Percentiles rank a stretch among this genome's conserved stretches.
phyloP scores from a whole-genome alignment of 2,797 vertebrate genomes.

The Melanitta fusca region DNA sequence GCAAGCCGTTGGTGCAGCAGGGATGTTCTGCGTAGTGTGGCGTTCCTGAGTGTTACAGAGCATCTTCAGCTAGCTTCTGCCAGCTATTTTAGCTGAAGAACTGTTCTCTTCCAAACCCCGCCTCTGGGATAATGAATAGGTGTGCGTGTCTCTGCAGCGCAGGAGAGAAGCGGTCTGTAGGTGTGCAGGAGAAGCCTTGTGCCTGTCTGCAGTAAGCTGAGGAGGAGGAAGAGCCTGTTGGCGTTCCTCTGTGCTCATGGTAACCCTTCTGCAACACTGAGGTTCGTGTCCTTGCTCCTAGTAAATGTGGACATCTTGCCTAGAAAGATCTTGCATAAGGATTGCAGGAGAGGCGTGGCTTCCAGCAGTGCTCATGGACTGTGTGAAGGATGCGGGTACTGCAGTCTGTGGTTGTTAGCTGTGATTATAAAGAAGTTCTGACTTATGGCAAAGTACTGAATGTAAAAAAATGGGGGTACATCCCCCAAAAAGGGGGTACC shows the following conservation, averaged over 20 bases:
- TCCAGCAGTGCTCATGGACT: neutral
- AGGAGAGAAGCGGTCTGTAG: neutral
- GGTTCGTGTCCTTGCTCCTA: neutral
- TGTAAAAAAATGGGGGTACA: neutral
- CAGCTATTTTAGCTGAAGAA: neutral
- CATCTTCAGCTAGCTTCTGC: neutral
- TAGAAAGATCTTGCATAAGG: neutral
- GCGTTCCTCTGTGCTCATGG: neutral
- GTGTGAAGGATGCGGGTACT: accelerated
- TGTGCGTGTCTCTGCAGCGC: neutral
- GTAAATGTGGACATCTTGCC: neutral
- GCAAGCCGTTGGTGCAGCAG: neutral
- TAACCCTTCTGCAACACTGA: neutral
- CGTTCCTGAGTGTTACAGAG: neutral
- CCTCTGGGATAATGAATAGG: neutral
- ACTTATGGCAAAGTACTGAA: neutral
- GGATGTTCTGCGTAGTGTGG: neutral
- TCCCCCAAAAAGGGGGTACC: too few relatives aligned
- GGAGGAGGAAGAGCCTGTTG: neutral
- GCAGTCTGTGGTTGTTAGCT: neutral
- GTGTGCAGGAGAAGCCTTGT: neutral
- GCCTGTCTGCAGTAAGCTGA: neutral
- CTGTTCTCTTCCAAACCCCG: neutral
- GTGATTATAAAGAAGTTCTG: neutral
- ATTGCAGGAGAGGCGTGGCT: neutral